Conservation (phyloP, 2,113 vertebrate genomes). For the Sapajus apella region DNA sequence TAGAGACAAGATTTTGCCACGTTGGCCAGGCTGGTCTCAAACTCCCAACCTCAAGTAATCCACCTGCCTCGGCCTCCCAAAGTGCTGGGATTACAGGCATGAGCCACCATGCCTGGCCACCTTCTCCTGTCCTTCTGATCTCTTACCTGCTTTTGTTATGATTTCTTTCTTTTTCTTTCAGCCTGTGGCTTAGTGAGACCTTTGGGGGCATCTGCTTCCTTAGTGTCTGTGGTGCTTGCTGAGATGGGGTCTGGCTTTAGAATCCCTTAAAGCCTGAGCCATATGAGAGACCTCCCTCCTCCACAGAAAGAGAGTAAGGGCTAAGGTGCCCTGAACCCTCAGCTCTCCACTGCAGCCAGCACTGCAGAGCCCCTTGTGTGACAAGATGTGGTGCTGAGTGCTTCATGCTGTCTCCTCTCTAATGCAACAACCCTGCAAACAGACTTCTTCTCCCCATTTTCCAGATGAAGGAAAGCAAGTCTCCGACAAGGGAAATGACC, state of each 20-base stretch:
- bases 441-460: background rate
- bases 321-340: background rate
- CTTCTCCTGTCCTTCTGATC: background rate
- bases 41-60: too few relatives aligned
- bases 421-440: background rate
- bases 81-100: too few relatives aligned
- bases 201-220: accelerated
- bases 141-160: background rate
- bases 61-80: too few relatives aligned
- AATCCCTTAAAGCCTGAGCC: background rate
- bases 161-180: background rate
- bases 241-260: background rate
- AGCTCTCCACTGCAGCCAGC: too few relatives aligned
- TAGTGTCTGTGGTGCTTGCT: background rate
- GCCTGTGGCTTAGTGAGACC: background rate
- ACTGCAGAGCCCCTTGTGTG: background rate
- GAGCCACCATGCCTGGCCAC: accelerated
- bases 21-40: too few relatives aligned
- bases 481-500: background rate
- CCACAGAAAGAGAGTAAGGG: accelerated
- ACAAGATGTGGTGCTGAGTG: background rate
- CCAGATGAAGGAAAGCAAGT: background rate
- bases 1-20: too few relatives aligned
- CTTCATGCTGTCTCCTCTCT: background rate
- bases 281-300: background rate